phyloP scores from a whole-genome alignment of 1,140 invertebrate genomes.

The Pseudachorutes palmiensis region DNA sequence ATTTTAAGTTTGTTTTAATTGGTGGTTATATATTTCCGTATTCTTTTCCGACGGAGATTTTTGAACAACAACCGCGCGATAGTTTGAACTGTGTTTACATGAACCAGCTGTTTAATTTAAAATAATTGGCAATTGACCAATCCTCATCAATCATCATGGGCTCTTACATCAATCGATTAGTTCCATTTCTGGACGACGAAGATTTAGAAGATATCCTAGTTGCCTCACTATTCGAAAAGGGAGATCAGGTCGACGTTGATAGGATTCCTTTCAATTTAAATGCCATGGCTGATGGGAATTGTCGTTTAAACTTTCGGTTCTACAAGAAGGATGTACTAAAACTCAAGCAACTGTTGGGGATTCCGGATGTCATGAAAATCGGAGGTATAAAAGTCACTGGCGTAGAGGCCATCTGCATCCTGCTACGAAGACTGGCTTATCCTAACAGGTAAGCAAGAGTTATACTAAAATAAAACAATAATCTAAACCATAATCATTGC shows the following conservation, averaged over 20 bases:
- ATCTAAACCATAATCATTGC: not conserved
- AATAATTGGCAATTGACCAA: not conserved
- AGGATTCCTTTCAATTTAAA: not conserved
- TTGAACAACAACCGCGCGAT: too few species aligned
- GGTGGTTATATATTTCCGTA: not conserved
- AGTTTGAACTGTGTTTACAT: too few species aligned
- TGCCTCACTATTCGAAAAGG: not conserved
- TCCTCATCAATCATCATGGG: not conserved
- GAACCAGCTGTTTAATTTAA: not conserved
- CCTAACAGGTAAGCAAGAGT: conserved; percentile 9
- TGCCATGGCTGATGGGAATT: not conserved
- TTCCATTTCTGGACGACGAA: not conserved
- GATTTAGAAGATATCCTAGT: not conserved
- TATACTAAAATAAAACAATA: not conserved
- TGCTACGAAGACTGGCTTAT: conserved; percentile 1
- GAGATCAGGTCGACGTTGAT: not conserved
- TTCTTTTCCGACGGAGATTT: not conserved
- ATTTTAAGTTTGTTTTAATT: not conserved
- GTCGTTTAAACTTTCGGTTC: conserved; percentile 1
- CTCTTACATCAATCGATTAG: not conserved
- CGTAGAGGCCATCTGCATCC: not conserved
- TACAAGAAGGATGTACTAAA: not conserved
- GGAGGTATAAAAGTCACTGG: not conserved
- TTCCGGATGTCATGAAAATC: not conserved
- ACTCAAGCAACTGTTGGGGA: not conserved